phyloP scores from a whole-genome alignment of 2,797 vertebrate species.

The Spinus pinus region DNA sequence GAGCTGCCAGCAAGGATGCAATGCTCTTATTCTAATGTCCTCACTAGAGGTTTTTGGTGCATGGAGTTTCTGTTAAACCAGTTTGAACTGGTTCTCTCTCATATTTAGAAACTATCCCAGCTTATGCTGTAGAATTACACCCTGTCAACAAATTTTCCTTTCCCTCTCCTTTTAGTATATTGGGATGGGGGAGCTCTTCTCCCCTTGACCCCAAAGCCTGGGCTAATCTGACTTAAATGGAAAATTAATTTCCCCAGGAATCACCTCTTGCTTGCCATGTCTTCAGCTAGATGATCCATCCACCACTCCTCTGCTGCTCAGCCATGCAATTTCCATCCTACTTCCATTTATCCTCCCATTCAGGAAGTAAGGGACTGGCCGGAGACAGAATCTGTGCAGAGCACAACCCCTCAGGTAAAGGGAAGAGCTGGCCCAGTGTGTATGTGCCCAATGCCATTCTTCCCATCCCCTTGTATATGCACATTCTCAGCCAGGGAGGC shows the following conservation, averaged over 20 bases:
- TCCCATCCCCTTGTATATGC: background rate
- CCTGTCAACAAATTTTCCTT: background rate
- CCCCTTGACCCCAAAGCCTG: background rate
- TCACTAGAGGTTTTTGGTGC: background rate
- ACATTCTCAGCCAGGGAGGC: background rate
- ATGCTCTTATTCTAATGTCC: background rate
- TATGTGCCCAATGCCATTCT: background rate
- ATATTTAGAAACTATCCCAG: conserved; percentile 29
- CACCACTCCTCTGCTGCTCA: background rate
- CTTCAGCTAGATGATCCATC: background rate
- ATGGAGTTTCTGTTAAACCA: conserved; percentile 64
- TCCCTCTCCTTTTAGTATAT: background rate
- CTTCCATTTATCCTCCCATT: background rate
- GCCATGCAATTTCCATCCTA: background rate
- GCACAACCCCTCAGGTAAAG: background rate
- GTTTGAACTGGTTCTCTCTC: conserved; percentile 54
- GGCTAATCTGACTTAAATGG: background rate
- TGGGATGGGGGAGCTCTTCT: background rate
- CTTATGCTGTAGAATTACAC: conserved; percentile 30
- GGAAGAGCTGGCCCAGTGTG: background rate
- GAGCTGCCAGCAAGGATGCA: background rate
- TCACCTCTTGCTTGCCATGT: background rate
- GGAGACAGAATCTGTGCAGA: background rate
- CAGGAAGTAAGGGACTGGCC: background rate
- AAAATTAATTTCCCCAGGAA: background rate